Percentiles rank a stretch among this genome's conserved stretches.
Evolutionary conservation across 1,140 invertebrate genomes (phyloP).

Genomic region (Microplitis demolitor): DNA sequence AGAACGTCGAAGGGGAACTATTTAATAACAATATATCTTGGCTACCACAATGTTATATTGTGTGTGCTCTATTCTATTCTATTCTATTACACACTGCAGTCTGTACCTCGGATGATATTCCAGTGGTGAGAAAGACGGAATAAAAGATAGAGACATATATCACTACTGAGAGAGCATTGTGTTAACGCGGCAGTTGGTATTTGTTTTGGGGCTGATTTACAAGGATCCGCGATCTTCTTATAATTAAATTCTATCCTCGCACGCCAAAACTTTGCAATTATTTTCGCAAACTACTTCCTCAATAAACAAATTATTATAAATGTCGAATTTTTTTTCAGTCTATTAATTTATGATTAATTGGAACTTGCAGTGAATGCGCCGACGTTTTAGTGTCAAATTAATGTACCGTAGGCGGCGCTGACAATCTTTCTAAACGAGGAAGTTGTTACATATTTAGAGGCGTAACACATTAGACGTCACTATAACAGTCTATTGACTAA

Average conservation of each 20-base stretch:
- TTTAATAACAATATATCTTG: slow-evolving; percentile 63
- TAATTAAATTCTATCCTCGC: slow-evolving; percentile 39
- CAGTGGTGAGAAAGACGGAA: neutral
- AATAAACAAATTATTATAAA: too few relatives aligned
- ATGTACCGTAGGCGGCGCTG: too few relatives aligned
- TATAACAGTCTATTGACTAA: slow-evolving; percentile 34
- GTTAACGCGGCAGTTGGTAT: slow-evolving; percentile 22
- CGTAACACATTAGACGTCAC: too few relatives aligned
- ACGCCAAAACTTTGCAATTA: neutral
- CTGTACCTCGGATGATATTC: neutral
- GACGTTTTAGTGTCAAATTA: too few relatives aligned
- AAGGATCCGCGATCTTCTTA: slow-evolving; percentile 23
- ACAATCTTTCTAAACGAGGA: too few relatives aligned
- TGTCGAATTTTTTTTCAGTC: too few relatives aligned
- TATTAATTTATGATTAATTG: too few relatives aligned
- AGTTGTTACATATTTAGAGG: too few relatives aligned
- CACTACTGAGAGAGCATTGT: slow-evolving; percentile 23
- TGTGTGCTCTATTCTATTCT: neutral
- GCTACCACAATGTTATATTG: slow-evolving; percentile 42
- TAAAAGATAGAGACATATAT: slow-evolving; percentile 27
- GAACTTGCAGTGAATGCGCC: too few relatives aligned
- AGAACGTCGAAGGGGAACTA: slow-evolving; percentile 48
- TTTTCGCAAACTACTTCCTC: too few relatives aligned
- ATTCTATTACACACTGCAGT: neutral
- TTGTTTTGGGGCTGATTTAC: slow-evolving; percentile 43